These are phyloP conservation scores for Whitmania pigra DNA, from an alignment of 1,140 invertebrate species.

Conservation along the genomic window DNA sequence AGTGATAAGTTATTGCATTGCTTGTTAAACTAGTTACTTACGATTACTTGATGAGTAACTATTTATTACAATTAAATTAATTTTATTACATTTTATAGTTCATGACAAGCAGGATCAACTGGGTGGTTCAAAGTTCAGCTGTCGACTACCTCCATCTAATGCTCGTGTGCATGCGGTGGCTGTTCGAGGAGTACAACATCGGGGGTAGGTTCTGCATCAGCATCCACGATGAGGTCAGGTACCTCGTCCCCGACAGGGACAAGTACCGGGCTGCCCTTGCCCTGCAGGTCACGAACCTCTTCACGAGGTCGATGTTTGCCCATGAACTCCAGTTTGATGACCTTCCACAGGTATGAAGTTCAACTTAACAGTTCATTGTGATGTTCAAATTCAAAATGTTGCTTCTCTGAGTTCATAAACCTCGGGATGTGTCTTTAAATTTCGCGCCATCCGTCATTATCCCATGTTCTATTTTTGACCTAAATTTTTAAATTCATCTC, in stretches of 20 bases:
- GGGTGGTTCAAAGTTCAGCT: conserved; percentile 97
- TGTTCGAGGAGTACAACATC: conserved; percentile 56
- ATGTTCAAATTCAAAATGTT: no score
- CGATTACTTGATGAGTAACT: no score
- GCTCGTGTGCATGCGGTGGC: conserved; percentile 85
- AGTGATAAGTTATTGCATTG: no score
- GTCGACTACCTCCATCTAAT: conserved; percentile 96
- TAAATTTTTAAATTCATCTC: no score
- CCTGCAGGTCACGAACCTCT: conserved; percentile 83
- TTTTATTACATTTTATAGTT: conserved; percentile 43
- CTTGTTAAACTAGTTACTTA: no score
- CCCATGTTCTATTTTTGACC: neutral
- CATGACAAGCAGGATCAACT: conserved; percentile 82
- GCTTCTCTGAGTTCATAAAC: no score
- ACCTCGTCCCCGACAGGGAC: conserved; percentile 65
- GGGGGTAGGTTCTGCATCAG: conserved; percentile 78
- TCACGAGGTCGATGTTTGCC: conserved; percentile 79
- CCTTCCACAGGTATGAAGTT: conserved; percentile 49
- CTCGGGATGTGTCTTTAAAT: no score
- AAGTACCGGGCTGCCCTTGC: conserved; percentile 80
- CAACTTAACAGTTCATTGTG: no score
- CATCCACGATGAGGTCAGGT: conserved; percentile 95
- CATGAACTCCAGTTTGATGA: conserved; percentile 70
- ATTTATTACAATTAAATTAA: no score
- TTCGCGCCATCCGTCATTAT: neutral